Conservation (phyloP, 2,888 invertebrate species). For the Sarcophaga caerulescens region DNA sequence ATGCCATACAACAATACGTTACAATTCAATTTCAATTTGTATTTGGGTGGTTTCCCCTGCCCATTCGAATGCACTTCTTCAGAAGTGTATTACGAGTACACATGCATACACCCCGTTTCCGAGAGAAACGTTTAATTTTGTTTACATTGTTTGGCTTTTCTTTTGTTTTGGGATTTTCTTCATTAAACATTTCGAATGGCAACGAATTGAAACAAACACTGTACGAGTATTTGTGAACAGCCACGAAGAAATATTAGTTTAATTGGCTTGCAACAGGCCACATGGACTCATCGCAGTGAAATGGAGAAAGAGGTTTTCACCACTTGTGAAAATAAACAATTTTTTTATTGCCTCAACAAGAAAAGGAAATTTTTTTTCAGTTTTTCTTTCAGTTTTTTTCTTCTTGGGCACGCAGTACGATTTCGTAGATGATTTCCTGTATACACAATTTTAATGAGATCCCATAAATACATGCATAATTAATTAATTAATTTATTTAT, state of each 20-base stretch:
- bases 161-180: conserved; percentile 10
- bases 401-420: neutral
- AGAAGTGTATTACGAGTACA: conserved; percentile 27
- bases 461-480: conserved; percentile 9
- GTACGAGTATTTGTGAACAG: neutral
- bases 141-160: conserved; percentile 60
- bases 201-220: neutral
- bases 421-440: conserved; percentile 57
- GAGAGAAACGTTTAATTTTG: conserved; percentile 32
- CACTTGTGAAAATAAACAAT: conserved; percentile 66
- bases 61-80: conserved; percentile 48
- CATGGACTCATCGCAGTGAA: conserved; percentile 49
- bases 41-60: conserved; percentile 37
- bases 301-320: conserved; percentile 50
- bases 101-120: conserved; percentile 2
- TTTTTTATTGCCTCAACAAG: conserved; percentile 59
- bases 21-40: neutral
- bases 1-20: neutral
- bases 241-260: conserved; percentile 39
- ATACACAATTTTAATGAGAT: conserved; percentile 44
- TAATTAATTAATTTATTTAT: neutral
- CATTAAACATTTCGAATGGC: conserved; percentile 51
- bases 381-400: neutral
- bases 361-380: conserved; percentile 42
- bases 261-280: conserved; percentile 39